Base-by-base conservation (phyloP, 64 coral and sea anemone species). In the Dendrophyllia cribrosa region DNA sequence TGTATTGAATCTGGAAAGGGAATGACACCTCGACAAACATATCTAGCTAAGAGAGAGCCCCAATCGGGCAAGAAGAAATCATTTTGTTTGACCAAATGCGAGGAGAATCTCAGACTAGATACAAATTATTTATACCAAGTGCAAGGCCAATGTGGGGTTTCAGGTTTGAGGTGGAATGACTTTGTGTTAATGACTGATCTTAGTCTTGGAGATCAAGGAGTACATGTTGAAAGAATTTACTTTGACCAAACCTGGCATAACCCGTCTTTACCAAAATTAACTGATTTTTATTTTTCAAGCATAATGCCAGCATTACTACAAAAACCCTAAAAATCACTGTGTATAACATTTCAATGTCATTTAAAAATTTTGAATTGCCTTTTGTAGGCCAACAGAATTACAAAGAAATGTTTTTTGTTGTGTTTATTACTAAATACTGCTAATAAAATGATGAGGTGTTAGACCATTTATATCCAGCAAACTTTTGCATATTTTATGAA, bases 1-100 rank as follows among this genome's bases (percentile, higher is more conserved):
- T 78, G 75, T 60, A 95, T 95, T 19, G 93, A 90, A 26, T 89
- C 86, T 66, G 87, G 93, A 19, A 95, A 95, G 71, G 93, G 93
- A 45, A 90, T 89, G 86, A 90, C 93, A 68, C 93, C 79, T 14
- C 48, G 77, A 77, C 77, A 90, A 46, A 89, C 87, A 75, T 90
- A 77, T 20, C 23, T 68, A 55, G 93, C 78, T 17, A 95, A 90
- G 56, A 44, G 72, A 94, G 70, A 74, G 51, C 93, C 93, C 19
- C 61, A 67, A 45, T 75, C n/a, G 53, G 62, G 87, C 19, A 90
- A 95, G 83, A 95, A 95, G 70, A 95, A 78, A 60, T 65, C 21
- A 43, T 90, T 90, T 22, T 95, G 93, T 56, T 70, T 95, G 91
- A 79, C 72, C 72, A 6, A 87, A 93, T 87, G 13, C 91, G 78